A percentile compares a stretch with the other conserved stretches of the same genome.
phyloP scores from a whole-genome alignment of 2,113 vertebrate genomes.

The Mesoclemmys tuberculata region DNA sequence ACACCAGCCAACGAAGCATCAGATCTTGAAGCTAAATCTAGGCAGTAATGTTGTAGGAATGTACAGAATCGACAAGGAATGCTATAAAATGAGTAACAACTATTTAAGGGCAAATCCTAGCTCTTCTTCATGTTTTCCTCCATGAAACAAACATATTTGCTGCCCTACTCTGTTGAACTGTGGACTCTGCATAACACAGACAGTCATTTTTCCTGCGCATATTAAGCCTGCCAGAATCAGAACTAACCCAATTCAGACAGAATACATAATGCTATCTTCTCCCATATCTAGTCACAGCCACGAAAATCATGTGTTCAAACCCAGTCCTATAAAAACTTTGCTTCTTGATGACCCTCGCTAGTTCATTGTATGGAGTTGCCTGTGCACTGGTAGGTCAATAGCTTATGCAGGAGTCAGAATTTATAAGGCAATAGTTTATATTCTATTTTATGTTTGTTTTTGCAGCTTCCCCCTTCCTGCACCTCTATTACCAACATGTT shows the following conservation, averaged over 20 bases:
- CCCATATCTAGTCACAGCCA: background rate
- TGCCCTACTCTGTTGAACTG: background rate
- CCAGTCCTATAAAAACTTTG: fast-evolving
- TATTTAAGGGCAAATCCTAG: background rate
- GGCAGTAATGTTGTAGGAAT: background rate
- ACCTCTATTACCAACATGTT: fast-evolving
- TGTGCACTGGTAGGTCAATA: fast-evolving
- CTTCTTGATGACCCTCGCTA: fast-evolving
- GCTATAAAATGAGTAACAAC: background rate
- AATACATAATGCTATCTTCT: background rate
- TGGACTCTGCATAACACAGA: background rate
- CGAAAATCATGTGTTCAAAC: fast-evolving
- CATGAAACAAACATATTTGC: background rate
- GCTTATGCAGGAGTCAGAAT: fast-evolving
- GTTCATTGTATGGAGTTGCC: fast-evolving
- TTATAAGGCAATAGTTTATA: background rate
- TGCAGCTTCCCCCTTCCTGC: fast-evolving
- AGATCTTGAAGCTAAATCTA: background rate
- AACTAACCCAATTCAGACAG: background rate
- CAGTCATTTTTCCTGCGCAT: background rate
- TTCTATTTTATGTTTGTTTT: background rate
- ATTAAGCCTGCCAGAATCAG: background rate
- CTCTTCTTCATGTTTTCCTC: background rate
- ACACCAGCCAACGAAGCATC: background rate
- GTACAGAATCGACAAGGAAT: background rate